These are phyloP conservation scores for Limulus polyphemus DNA, from an alignment of 2,888 invertebrate genomes.

Conservation along the genomic window DNA sequence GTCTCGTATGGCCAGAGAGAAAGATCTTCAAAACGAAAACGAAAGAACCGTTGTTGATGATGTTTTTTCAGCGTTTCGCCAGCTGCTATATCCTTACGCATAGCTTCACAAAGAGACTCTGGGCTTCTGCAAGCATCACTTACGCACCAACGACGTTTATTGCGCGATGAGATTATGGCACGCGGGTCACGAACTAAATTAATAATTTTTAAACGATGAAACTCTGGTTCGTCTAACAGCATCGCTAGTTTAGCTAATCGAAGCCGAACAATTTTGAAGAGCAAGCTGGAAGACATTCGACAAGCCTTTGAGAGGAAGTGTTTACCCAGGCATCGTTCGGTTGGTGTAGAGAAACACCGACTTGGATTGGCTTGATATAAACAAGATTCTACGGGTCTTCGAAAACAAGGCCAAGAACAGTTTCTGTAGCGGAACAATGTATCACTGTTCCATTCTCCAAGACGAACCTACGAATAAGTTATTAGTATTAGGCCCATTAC, in stretches of 20 bases:
- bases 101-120: slow-evolving; percentile 20
- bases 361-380: slow-evolving; percentile 54
- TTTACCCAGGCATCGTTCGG: too few species aligned
- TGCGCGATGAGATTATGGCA: slow-evolving; percentile 67
- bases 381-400: slow-evolving; percentile 73
- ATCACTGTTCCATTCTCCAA: too few species aligned
- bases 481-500: too few species aligned
- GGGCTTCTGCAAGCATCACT: slow-evolving; percentile 21
- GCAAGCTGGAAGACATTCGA: slow-evolving; percentile 18
- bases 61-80: slow-evolving; percentile 17
- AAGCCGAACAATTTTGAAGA: slow-evolving; percentile 22
- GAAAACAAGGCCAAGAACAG: slow-evolving; percentile 53
- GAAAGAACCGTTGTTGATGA: slow-evolving; percentile 12
- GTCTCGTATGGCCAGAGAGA: slow-evolving; percentile 16
- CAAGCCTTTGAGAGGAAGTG: slow-evolving; percentile 22
- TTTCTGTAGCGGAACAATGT: slow-evolving; percentile 7
- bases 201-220: slow-evolving; percentile 49
- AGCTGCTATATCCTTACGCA: slow-evolving; percentile 22
- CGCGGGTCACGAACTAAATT: slow-evolving; percentile 71
- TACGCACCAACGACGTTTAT: slow-evolving; percentile 25
- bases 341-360: slow-evolving; percentile 51
- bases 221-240: slow-evolving; percentile 8
- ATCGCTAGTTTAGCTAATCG: slow-evolving; percentile 11
- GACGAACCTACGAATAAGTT: too few species aligned
- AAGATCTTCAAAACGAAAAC: slow-evolving; percentile 23